A percentile compares a stretch with the other conserved stretches of the same genome.
phyloP scores from a whole-genome alignment of 2,797 vertebrate species.

The Buceros bicornis region DNA sequence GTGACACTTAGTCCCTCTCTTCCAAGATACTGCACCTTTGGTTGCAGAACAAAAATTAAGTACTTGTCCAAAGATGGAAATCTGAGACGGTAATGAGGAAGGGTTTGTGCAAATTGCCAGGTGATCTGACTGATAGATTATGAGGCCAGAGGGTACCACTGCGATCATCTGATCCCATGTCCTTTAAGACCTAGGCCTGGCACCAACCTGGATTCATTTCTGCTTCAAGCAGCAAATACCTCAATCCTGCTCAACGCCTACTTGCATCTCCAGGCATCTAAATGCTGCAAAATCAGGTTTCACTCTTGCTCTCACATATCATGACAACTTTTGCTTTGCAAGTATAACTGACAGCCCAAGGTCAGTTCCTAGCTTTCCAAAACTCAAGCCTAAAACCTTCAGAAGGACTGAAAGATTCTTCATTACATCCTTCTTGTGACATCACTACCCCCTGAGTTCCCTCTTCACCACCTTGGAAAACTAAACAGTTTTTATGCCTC shows the following conservation, averaged over 20 bases:
- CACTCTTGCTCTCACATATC: neutral
- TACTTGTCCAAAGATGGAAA: neutral
- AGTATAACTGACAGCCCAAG: neutral
- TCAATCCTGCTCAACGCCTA: neutral
- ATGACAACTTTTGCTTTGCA: neutral
- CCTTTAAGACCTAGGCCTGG: neutral
- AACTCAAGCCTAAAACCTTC: neutral
- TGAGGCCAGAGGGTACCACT: neutral
- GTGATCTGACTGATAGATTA: neutral
- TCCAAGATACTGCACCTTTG: neutral
- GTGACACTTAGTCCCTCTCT: neutral
- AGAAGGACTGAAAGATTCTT: neutral
- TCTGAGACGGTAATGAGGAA: neutral
- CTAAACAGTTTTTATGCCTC: neutral
- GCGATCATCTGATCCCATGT: neutral
- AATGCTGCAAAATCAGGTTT: neutral
- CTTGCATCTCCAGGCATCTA: neutral
- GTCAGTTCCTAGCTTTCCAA: neutral
- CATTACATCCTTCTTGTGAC: neutral
- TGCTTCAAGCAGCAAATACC: neutral
- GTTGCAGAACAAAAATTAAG: neutral
- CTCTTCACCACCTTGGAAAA: neutral
- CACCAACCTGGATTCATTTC: constrained; percentile 12
- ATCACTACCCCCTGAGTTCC: neutral
- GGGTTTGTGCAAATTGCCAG: neutral